Evolutionary conservation across 23 tunicate species (phyloP), one percentile per base, ranked within the genome.

Genomic region (Halocynthia roretzi): DNA sequence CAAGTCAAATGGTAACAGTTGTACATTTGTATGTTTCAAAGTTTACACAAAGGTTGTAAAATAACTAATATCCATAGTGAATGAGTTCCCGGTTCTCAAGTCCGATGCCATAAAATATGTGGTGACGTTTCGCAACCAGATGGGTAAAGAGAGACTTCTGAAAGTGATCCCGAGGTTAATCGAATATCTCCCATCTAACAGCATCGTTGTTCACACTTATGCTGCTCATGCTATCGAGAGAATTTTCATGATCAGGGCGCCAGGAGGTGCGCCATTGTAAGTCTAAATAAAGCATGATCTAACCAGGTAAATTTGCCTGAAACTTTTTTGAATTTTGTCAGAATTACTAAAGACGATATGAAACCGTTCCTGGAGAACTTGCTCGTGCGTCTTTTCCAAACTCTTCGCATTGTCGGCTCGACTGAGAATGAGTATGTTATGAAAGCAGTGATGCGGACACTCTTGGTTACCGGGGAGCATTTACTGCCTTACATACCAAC

Each of bases 221-320:
- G 98, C 98, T 50, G 89, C 94, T 31, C 98, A 93, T 81, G 87
- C 87, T 22, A 76, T 93, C 57, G 98, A 93, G 64, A 81, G 98
- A 63, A 62, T 93, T 17, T 49, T 93, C 11, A 81, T 83, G 86
- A 93, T 83, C 7, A 93, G 87, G 76, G 80, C 84, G 7, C 71
- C 74, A 10, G 77, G 74, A 11, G 51, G 60, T 51, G 66, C 6
- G n/a, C 85, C 98, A 5, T 44, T 92, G 93, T 87, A 68, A 81
- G 93, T 76, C 8, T 31, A 31, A 31, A 31, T 1, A 31, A 31
- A 31, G 44, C 44, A 31, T 58, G 2, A 14, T 14, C 4, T 58
- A 58, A 58, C 15, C 63, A 58, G 15, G 2, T 4, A 58, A 1
- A 14, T 58, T 58, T 15, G 63, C 63, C 17, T 58, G 15, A 58